Evolutionary conservation across 2,113 vertebrate species (phyloP).

Genomic region (Paedocypris sp.): DNA sequence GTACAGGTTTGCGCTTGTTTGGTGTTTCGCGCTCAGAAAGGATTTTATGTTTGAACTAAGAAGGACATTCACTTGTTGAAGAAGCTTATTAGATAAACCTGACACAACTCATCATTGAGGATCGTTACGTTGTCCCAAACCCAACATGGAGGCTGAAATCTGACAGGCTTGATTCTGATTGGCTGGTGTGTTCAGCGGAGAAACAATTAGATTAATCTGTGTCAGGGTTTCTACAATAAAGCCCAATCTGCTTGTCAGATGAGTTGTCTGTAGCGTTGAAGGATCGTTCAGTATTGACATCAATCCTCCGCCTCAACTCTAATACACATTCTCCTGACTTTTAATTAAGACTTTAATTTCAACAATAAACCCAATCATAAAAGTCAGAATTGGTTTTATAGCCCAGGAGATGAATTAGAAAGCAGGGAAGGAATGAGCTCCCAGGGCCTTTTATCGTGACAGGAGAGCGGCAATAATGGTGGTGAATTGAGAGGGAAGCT

Average conservation of each 20-base stretch:
- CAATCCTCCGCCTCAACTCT: background rate
- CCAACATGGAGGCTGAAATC: background rate
- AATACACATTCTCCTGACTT: constrained; percentile 10
- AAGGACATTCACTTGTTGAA: too few species aligned
- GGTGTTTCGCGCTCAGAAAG: too few species aligned
- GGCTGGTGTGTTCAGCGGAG: background rate
- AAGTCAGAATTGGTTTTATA: background rate
- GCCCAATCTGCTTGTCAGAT: background rate
- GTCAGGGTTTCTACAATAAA: background rate
- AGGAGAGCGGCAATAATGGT: background rate
- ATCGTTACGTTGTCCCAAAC: too few species aligned
- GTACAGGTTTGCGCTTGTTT: too few species aligned
- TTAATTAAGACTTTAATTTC: constrained; percentile 19
- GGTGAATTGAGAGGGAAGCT: background rate
- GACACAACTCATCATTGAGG: background rate
- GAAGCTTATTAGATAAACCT: background rate
- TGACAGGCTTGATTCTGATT: constrained; percentile 1
- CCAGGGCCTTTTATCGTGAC: background rate
- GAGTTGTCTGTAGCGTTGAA: constrained; percentile 1
- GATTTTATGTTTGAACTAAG: too few species aligned
- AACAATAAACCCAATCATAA: constrained; percentile 5
- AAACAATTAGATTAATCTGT: background rate
- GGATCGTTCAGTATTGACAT: constrained; percentile 5
- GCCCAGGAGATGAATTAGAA: background rate
- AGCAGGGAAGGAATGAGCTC: background rate